These are phyloP conservation scores for Melanotaenia trifasciata DNA, from an alignment of 2,797 vertebrate species.

Conservation along the genomic window DNA sequence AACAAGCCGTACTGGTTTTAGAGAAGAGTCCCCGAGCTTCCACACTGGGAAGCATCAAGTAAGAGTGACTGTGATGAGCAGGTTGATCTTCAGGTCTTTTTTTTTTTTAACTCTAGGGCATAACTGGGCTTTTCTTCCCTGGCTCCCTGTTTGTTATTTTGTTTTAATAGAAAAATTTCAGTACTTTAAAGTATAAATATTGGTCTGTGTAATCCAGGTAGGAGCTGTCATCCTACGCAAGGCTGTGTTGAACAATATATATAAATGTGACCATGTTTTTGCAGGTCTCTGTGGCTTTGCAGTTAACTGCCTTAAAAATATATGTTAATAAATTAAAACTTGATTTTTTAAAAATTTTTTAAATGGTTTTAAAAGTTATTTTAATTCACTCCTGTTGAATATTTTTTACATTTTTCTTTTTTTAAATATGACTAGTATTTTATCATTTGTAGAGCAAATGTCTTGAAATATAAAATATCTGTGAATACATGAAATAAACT, in stretches of 20 bases:
- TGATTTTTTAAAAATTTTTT: not conserved
- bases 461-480: not conserved
- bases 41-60: slow-evolving; percentile 89
- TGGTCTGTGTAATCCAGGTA: too few relatives aligned
- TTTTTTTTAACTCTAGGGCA: not conserved
- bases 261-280: not conserved
- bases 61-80: slow-evolving; percentile 32
- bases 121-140: not conserved
- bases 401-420: not conserved
- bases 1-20: slow-evolving; percentile 95
- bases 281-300: not conserved
- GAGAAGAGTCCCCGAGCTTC: slow-evolving; percentile 94
- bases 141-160: too few relatives aligned
- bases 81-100: not conserved
- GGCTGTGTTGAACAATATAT: not conserved
- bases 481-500: not conserved
- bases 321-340: too few relatives aligned
- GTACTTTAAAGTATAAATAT: not conserved
- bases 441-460: not conserved
- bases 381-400: not conserved
- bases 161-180: too few relatives aligned
- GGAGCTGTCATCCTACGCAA: not conserved
- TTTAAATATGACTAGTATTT: not conserved
- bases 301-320: not conserved
- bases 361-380: not conserved